Evolutionary conservation across 2,113 vertebrate species (phyloP).

Genomic region (Hydrolagus affinis): DNA sequence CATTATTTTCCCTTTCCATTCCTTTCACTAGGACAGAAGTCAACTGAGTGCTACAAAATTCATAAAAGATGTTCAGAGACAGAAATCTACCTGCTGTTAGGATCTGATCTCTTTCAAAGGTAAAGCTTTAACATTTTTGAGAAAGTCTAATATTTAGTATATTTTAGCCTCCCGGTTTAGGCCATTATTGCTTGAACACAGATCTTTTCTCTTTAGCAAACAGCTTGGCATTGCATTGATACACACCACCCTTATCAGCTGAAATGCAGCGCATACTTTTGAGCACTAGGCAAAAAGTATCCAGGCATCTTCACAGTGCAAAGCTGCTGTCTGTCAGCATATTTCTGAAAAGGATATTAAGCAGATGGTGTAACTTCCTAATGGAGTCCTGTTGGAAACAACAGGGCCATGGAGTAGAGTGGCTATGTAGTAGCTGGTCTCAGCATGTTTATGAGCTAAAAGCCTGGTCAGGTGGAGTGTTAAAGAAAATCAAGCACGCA

Average conservation of each 20-base stretch:
- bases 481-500: not conserved
- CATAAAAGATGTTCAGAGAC: not conserved
- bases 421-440: not conserved
- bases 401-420: not conserved
- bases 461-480: not conserved
- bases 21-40: not conserved
- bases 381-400: not conserved
- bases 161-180: not conserved
- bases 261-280: not conserved
- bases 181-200: not conserved
- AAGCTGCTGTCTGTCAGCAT: not conserved
- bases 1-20: conserved; percentile 14
- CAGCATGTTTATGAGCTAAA: not conserved
- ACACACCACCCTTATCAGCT: not conserved
- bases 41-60: not conserved
- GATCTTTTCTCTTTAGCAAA: not conserved
- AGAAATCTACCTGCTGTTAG: not conserved
- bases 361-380: not conserved
- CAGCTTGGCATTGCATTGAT: not conserved
- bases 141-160: not conserved
- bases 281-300: not conserved
- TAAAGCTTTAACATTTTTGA: not conserved
- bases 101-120: not conserved
- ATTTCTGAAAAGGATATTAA: not conserved
- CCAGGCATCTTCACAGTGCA: not conserved